Conservation (phyloP, 2,113 vertebrate genomes). For the Notarius lentiginosus region DNA sequence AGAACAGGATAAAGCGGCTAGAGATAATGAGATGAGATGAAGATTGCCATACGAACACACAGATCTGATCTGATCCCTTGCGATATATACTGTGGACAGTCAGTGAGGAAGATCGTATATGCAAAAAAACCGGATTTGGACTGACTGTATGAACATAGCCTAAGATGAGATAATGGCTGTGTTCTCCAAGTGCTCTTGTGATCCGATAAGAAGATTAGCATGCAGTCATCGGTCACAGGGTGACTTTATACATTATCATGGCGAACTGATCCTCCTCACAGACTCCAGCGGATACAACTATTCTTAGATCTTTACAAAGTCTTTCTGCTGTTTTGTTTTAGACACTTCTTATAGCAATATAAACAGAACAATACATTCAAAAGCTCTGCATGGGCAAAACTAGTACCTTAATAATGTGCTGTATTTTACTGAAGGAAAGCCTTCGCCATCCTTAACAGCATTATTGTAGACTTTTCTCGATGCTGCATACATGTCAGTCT, state of each 20-base stretch:
- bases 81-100: too few species aligned
- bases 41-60: too few species aligned
- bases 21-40: too few species aligned
- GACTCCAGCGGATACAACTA: constrained; percentile 33
- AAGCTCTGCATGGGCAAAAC: not conserved
- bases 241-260: constrained; percentile 52
- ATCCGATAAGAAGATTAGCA: constrained; percentile 53
- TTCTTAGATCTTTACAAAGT: not conserved
- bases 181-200: constrained; percentile 29
- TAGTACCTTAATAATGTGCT: not conserved
- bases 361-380: not conserved
- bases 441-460: not conserved
- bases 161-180: constrained; percentile 35
- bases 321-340: not conserved
- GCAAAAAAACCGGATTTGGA: too few species aligned
- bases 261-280: constrained; percentile 43
- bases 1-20: too few species aligned
- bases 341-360: not conserved
- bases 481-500: not conserved
- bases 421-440: not conserved
- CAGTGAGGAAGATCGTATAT: too few species aligned
- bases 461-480: not conserved
- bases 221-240: constrained; percentile 51
- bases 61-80: too few species aligned
- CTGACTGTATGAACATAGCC: too few species aligned